These are phyloP conservation scores for Azorinus chamasolen DNA, from an alignment of 2,888 invertebrate genomes.

Conservation along the genomic window DNA sequence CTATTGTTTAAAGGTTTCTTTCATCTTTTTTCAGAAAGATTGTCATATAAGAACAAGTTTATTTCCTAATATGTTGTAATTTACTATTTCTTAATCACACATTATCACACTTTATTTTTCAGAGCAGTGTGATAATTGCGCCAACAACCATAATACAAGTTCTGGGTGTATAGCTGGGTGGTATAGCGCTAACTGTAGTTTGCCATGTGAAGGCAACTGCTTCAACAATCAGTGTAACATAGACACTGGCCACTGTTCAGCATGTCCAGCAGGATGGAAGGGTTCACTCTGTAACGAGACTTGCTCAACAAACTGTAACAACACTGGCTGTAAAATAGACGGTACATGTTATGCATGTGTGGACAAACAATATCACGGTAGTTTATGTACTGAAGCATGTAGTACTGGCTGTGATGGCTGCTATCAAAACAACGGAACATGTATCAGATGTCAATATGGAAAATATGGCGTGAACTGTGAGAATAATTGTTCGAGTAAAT, in stretches of 20 bases:
- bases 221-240: not conserved
- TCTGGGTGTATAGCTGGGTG: conserved; percentile 31
- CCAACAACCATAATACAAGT: not conserved
- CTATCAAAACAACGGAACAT: conserved; percentile 27
- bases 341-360: conserved; percentile 18
- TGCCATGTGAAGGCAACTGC: conserved; percentile 6
- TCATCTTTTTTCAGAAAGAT: no score
- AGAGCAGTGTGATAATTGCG: not conserved
- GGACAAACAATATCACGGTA: conserved; percentile 21
- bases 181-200: conserved; percentile 22
- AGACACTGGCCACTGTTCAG: no score
- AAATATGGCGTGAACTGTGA: conserved; percentile 40
- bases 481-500: conserved; percentile 11
- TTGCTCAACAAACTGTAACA: not conserved
- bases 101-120: no score
- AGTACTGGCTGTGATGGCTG: not conserved
- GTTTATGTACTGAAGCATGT: conserved; percentile 30
- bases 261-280: no score
- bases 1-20: no score
- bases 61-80: no score
- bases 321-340: conserved; percentile 12
- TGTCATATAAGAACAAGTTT: no score
- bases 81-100: no score
- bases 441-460: conserved; percentile 18
- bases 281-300: not conserved